Percentiles rank a stretch among this genome's conserved stretches.
phyloP scores from a whole-genome alignment of 1,140 invertebrate genomes.

The Neomicropteryx cornuta region DNA sequence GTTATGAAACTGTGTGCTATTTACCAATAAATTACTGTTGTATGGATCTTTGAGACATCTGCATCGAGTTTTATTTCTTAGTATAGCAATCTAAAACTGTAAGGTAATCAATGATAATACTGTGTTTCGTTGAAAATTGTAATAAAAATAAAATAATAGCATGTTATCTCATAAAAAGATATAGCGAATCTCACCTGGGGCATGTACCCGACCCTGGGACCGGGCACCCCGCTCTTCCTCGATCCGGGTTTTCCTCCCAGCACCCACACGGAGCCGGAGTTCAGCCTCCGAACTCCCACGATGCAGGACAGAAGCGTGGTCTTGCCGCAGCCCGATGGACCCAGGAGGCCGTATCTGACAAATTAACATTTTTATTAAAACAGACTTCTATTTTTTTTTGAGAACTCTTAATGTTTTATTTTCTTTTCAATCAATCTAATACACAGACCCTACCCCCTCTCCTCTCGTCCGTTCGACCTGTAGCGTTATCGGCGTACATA shows the following conservation, averaged over 20 bases:
- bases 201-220: conserved; percentile 75
- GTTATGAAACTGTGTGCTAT: not conserved
- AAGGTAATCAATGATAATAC: too few species aligned
- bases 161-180: too few species aligned
- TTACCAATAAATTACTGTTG: not conserved
- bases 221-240: conserved; percentile 63
- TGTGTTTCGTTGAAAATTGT: too few species aligned
- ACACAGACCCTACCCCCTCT: not conserved
- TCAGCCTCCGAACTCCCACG: conserved; percentile 63
- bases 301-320: conserved; percentile 78
- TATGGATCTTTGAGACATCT: not conserved
- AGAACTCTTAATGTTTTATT: not conserved
- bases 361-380: conserved; percentile 4
- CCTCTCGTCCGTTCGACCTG: not conserved
- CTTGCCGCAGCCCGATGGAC: conserved; percentile 76
- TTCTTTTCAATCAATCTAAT: not conserved
- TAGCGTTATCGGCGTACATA: not conserved
- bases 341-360: conserved; percentile 73
- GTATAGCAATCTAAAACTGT: not conserved
- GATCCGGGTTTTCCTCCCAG: conserved; percentile 66
- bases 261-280: conserved; percentile 67
- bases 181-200: conserved; percentile 58
- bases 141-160: too few species aligned
- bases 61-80: not conserved
- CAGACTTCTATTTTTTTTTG: conserved; percentile 10